Evolutionary conservation across 2,113 vertebrate species (phyloP), one percentile per base, ranked within the genome.

Genomic region (Coracopsis vasa): DNA sequence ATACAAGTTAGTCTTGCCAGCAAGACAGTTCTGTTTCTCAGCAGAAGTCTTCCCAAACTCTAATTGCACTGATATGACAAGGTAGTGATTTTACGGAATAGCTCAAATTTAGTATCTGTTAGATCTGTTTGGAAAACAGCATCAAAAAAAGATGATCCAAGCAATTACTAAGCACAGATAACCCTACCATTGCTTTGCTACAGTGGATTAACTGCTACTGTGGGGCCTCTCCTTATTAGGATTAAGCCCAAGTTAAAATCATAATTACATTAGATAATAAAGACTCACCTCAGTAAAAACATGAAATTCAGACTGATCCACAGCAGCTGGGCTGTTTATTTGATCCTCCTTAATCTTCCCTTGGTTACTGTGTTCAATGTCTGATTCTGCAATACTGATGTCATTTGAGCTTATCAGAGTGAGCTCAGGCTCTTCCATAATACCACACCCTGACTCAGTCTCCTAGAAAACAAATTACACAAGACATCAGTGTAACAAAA

Each of bases 401-500:
- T 99, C 99, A 13, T 97, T 98, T 80, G 98, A 96, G 91, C 98
- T 99, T 78, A 98, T 44, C 37, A 99, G 88, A 3, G 99, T 98
- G 53, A 99, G 98, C 56, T 98, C 98, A 4, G 99, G 98, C 92
- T 99, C 99, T 89, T 99, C 99, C 97, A 99, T 98, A 95, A 99
- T 99, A 10, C 99, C 99, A 77, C 7, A 74, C 54, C 98, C 97
- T 74, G 89, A 94, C n/a, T 96, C 97, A 6, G 92, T 90, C 70
- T 98, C 98, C 99, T 99, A 80, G 61, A 31, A 41, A 80, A 78
- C 50, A 85, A 71, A 72, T 74, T 42, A 79, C 19, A 87, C 19
- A 18, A 58, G 56, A n/a, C 4, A 60, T 24, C 10, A 41, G 14
- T 37, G 23, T 31, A 44, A 74, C 67, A 80, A 28, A 45, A 7